Percentiles rank a stretch among this genome's conserved stretches.
Evolutionary conservation across 1,140 invertebrate species (phyloP).

Genomic region (Penaeus indicus): DNA sequence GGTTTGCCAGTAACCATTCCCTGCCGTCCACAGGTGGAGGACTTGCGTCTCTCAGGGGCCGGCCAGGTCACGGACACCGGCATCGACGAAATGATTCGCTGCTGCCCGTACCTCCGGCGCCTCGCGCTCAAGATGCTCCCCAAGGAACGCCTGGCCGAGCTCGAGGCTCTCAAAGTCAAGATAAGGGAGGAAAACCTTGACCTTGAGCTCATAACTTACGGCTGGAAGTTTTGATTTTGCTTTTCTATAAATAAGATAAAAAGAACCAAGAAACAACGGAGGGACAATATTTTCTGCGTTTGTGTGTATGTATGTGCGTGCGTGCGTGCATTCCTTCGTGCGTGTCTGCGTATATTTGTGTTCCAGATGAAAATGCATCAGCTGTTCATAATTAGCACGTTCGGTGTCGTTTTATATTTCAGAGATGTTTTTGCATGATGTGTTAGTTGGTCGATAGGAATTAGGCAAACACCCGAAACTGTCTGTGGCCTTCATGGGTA

Average conservation of each 20-base stretch:
- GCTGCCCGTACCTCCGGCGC: constrained; percentile 37
- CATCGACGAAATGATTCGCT: constrained; percentile 22
- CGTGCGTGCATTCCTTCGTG: too few relatives aligned
- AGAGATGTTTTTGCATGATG: too few relatives aligned
- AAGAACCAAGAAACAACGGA: neutral
- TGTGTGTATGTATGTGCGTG: too few relatives aligned
- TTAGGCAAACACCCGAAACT: too few relatives aligned
- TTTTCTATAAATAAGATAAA: neutral
- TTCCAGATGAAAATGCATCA: too few relatives aligned
- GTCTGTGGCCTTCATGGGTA: too few relatives aligned
- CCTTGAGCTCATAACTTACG: constrained; percentile 51
- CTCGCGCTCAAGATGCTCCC: constrained; percentile 60
- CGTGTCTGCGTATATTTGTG: too few relatives aligned
- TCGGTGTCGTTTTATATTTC: too few relatives aligned
- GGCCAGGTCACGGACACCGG: constrained; percentile 29
- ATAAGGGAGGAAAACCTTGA: constrained; percentile 43
- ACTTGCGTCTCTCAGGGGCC: constrained; percentile 43
- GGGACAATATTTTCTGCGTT: neutral
- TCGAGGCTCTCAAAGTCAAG: constrained; percentile 48
- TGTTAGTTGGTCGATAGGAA: too few relatives aligned
- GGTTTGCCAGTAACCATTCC: too few relatives aligned
- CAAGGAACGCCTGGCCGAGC: constrained; percentile 55
- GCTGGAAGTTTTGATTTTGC: constrained; percentile 47
- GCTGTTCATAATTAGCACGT: too few relatives aligned
- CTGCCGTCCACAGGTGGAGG: constrained; percentile 30